Percentiles rank a stretch among this genome's conserved stretches.
Conservation (phyloP, 1,140 invertebrate genomes). For the Pygmarrhopalites habei region DNA sequence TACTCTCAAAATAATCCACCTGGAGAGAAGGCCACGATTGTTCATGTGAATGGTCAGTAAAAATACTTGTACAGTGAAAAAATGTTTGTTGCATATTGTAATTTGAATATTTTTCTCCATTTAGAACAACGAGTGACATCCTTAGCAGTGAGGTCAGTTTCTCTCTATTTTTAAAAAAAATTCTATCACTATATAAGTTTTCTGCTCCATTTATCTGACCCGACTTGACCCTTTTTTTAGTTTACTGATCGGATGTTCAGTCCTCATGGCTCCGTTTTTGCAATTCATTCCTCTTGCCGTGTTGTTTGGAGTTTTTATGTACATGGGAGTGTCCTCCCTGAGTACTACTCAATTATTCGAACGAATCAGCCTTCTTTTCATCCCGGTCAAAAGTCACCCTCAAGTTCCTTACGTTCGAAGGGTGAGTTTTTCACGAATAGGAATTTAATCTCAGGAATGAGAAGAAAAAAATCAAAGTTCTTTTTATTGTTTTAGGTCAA, state of each 20-base stretch:
- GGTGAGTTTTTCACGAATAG: too few species aligned
- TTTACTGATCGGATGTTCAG: constrained; percentile 66
- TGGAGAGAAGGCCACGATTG: constrained; percentile 36
- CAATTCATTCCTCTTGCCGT: constrained; percentile 51
- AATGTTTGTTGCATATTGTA: neutral
- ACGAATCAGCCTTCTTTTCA: constrained; percentile 53
- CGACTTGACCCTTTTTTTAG: too few species aligned
- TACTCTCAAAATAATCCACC: constrained; percentile 38
- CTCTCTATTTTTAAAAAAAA: too few species aligned
- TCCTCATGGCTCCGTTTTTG: constrained; percentile 72
- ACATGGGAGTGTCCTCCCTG: constrained; percentile 60
- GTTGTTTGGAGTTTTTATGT: constrained; percentile 59
- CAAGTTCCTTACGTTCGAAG: constrained; percentile 33
- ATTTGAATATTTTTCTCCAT: neutral
- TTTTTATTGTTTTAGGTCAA: constrained; percentile 57
- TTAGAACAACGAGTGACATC: constrained; percentile 71
- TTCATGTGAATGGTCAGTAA: constrained; percentile 28
- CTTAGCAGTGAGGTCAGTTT: constrained; percentile 66
- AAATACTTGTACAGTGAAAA: neutral
- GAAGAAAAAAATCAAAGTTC: too few species aligned
- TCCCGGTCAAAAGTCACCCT: constrained; percentile 60
- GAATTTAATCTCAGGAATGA: neutral
- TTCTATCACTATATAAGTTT: too few species aligned
- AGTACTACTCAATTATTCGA: constrained; percentile 54
- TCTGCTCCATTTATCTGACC: too few species aligned